These are phyloP conservation scores for Metopolophium dirhodum DNA, from an alignment of 1,140 invertebrate genomes.

Conservation along the genomic window DNA sequence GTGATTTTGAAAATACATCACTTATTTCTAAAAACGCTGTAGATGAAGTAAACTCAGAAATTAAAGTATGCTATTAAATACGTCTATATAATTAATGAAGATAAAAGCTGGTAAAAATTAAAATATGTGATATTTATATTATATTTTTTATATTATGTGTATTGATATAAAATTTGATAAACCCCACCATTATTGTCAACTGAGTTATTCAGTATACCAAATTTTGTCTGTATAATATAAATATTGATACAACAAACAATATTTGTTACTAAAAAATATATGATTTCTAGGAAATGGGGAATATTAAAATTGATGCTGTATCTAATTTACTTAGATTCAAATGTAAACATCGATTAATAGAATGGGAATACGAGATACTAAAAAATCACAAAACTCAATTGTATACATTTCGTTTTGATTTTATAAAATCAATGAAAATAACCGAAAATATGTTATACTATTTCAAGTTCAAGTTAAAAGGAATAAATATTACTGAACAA, in stretches of 20 bases:
- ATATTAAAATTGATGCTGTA: neutral
- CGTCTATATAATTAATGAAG: neutral
- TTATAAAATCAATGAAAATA: conserved; percentile 35
- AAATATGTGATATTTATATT: too few species aligned
- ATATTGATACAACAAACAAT: neutral
- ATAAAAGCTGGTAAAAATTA: too few species aligned
- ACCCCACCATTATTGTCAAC: too few species aligned
- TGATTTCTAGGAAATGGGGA: conserved; percentile 24
- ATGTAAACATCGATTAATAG: conserved; percentile 6
- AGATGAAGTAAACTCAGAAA: conserved; percentile 20
- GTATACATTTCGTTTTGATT: conserved; percentile 22
- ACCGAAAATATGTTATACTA: conserved; percentile 35
- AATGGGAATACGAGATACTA: conserved; percentile 9
- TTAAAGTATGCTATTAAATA: conserved; percentile 20
- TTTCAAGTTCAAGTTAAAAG: conserved; percentile 4
- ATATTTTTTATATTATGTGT: too few species aligned
- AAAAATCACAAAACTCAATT: conserved; percentile 23
- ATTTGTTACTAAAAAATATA: neutral
- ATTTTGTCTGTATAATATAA: too few species aligned
- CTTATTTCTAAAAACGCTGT: neutral
- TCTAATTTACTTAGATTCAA: conserved; percentile 27
- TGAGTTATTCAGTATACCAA: too few species aligned
- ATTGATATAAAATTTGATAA: too few species aligned
- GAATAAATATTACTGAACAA: conserved; percentile 28
- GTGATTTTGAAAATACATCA: neutral